phyloP scores from a whole-genome alignment of 23 tunicate species.

The Trididemnum clinides region DNA sequence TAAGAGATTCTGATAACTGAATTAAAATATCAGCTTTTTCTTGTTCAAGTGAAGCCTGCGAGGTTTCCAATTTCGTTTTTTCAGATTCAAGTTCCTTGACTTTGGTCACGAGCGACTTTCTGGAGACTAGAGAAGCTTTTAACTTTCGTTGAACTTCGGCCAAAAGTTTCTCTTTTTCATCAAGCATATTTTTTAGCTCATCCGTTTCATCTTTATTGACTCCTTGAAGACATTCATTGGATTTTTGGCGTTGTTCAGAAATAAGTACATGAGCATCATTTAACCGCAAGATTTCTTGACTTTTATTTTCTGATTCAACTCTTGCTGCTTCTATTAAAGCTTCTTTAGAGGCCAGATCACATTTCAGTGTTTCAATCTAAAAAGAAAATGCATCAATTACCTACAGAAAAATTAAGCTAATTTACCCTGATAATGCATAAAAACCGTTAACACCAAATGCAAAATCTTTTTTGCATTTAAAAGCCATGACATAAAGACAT shows the following conservation, averaged over 20 bases:
- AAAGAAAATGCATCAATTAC: neutral
- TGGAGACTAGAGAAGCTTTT: constrained; percentile 75
- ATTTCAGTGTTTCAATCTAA: neutral
- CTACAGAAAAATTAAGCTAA: neutral
- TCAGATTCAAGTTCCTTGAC: constrained; percentile 45
- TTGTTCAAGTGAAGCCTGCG: constrained; percentile 10
- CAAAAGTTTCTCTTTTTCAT: constrained; percentile 38
- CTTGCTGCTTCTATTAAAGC: neutral
- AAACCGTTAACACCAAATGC: too few species aligned
- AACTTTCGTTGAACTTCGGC: constrained; percentile 71
- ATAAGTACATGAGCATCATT: neutral
- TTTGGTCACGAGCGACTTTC: constrained; percentile 63
- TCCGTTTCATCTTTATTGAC: neutral
- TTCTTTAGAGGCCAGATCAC: neutral
- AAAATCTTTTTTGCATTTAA: too few species aligned
- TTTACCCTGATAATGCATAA: neutral
- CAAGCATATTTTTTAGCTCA: neutral
- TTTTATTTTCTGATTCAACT: neutral
- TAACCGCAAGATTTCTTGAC: neutral
- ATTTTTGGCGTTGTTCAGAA: neutral
- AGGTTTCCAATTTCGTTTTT: constrained; percentile 16
- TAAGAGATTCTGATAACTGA: constrained; percentile 18
- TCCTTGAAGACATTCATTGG: neutral
- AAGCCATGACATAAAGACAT: too few species aligned
- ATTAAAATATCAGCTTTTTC: neutral